These are phyloP conservation scores for Asbolus verrucosus DNA, from an alignment of 1,140 invertebrate species.

Conservation along the genomic window DNA sequence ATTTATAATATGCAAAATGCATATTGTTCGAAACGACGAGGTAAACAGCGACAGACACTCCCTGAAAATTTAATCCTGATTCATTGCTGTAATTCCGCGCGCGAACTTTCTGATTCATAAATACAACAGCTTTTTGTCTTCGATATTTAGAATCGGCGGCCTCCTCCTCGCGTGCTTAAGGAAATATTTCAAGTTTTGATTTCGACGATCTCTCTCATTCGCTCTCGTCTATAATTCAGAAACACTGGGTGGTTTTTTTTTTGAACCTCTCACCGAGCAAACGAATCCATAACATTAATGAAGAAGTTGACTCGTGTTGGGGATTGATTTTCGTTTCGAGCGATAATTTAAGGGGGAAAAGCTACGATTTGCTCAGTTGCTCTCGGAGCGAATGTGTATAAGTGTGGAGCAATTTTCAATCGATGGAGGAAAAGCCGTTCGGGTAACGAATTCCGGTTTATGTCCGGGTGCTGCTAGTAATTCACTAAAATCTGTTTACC, in stretches of 20 bases:
- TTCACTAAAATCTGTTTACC: conserved; percentile 45
- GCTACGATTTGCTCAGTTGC: conserved; percentile 19
- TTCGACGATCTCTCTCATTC: too few relatives aligned
- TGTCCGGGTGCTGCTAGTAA: conserved; percentile 44
- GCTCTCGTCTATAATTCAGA: background rate
- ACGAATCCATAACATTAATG: conserved; percentile 6
- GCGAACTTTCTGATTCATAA: conserved; percentile 2
- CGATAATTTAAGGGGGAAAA: conserved; percentile 42
- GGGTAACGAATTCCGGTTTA: conserved; percentile 45
- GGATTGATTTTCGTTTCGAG: background rate
- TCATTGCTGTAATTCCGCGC: conserved; percentile 22
- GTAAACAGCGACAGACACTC: conserved; percentile 38
- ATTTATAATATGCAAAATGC: conserved; percentile 48
- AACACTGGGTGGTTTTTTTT: background rate
- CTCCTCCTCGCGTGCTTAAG: background rate
- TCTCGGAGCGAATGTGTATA: background rate
- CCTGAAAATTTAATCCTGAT: conserved; percentile 39
- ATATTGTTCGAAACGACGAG: conserved; percentile 39
- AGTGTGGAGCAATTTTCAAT: conserved; percentile 21
- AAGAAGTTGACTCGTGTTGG: background rate
- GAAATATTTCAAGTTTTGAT: background rate
- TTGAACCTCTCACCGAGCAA: background rate
- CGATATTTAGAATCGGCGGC: background rate
- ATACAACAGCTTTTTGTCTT: conserved; percentile 10
- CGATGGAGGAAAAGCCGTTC: conserved; percentile 39